Percentiles rank a stretch among this genome's conserved stretches.
Conservation (phyloP, 1,140 invertebrate species). For the Pogonognathellus flavescens region DNA sequence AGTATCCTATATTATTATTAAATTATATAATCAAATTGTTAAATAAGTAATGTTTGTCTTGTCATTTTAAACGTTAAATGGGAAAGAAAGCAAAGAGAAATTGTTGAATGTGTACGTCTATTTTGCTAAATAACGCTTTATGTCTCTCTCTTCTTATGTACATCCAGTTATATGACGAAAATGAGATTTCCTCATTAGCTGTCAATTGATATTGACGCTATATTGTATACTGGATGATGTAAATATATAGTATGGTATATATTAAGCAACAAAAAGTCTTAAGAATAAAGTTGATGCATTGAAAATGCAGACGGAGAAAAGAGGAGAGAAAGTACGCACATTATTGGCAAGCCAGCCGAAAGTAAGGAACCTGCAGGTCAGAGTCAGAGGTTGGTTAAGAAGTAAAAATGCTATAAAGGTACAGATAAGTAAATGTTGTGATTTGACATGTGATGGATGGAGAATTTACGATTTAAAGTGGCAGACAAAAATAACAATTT, state of each 20-base stretch:
- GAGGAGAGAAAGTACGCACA: slow-evolving; percentile 19
- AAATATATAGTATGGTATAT: background rate
- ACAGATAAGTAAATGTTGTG: slow-evolving; percentile 40
- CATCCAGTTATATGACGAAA: background rate
- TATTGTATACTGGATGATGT: background rate
- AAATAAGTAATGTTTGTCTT: too few species aligned
- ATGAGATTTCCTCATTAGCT: background rate
- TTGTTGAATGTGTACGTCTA: background rate
- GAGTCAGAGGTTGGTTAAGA: background rate
- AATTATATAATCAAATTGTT: too few species aligned
- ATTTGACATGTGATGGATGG: slow-evolving; percentile 48
- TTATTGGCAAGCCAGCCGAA: slow-evolving; percentile 5
- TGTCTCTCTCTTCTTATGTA: background rate
- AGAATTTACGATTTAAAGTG: slow-evolving; percentile 32
- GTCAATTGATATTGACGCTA: background rate
- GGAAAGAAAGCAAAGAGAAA: too few species aligned
- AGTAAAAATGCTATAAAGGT: background rate
- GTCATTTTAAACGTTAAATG: too few species aligned
- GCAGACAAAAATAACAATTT: slow-evolving; percentile 14
- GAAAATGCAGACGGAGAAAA: background rate
- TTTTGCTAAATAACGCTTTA: slow-evolving; percentile 11
- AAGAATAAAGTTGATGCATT: background rate
- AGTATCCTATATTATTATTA: too few species aligned
- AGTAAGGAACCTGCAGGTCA: background rate
- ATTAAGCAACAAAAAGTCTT: background rate